Evolutionary conservation across 2,888 invertebrate genomes (phyloP).

Genomic region (Trimorus sp.): DNA sequence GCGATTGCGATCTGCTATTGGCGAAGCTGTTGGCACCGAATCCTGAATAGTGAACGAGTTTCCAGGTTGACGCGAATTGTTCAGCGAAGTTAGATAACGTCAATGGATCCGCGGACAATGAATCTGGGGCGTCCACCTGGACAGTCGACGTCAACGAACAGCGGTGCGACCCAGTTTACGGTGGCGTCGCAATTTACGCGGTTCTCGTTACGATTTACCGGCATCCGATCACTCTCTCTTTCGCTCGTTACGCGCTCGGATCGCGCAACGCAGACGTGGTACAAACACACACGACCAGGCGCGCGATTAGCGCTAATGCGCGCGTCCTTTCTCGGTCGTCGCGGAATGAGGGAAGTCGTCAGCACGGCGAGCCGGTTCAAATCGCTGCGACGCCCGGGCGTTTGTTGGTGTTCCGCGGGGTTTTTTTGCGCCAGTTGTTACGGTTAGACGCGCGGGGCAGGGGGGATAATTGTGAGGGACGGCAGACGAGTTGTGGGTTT

Average conservation of each 20-base stretch:
- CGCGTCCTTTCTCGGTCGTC: constrained; percentile 38
- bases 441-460: too few species aligned
- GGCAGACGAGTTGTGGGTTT: too few species aligned
- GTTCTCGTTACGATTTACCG: constrained; percentile 29
- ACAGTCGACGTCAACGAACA: constrained; percentile 29
- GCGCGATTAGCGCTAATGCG: constrained; percentile 49
- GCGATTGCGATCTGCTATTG: too few species aligned
- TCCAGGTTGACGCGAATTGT: background rate
- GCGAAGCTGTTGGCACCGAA: background rate
- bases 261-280: constrained; percentile 31
- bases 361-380: constrained; percentile 21
- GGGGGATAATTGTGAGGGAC: too few species aligned
- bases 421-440: too few species aligned
- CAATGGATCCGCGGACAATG: too few species aligned
- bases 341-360: constrained; percentile 46
- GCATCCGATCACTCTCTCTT: constrained; percentile 57
- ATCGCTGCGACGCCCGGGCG: too few species aligned
- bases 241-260: constrained; percentile 55
- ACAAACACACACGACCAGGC: too few species aligned
- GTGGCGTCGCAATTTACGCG: constrained; percentile 9
- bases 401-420: too few species aligned
- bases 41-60: constrained; percentile 3
- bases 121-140: too few species aligned
- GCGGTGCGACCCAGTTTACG: constrained; percentile 30
- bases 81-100: background rate